Evolutionary conservation across 2,888 invertebrate species (phyloP).

Genomic region (Yponomeuta sedellus): DNA sequence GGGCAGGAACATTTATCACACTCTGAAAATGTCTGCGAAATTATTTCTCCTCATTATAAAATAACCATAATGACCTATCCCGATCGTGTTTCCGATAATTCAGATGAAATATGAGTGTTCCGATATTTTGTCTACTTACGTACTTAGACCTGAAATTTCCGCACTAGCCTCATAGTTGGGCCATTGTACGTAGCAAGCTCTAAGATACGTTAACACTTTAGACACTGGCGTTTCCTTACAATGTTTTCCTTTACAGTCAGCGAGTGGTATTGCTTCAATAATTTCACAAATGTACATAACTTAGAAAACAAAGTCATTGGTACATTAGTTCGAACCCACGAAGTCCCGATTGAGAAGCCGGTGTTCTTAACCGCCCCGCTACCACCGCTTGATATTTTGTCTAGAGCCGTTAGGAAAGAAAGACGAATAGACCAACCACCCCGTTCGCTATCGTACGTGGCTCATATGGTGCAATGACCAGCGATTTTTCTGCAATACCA

Average conservation of each 20-base stretch:
- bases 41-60: constrained; percentile 2
- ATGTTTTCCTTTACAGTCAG: too few species aligned
- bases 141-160: too few species aligned
- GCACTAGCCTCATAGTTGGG: too few species aligned
- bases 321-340: too few species aligned
- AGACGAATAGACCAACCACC: neutral
- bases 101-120: neutral
- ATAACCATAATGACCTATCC: neutral
- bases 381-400: neutral
- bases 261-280: too few species aligned
- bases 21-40: neutral
- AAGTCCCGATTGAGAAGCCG: too few species aligned
- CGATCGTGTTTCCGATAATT: neutral
- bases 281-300: too few species aligned
- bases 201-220: too few species aligned
- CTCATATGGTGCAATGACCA: neutral
- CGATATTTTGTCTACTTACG: neutral
- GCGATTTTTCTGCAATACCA: neutral
- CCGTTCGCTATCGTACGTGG: neutral
- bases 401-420: neutral
- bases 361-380: too few species aligned
- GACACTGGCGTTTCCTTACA: too few species aligned
- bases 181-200: too few species aligned
- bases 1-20: neutral
- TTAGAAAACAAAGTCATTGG: too few species aligned